phyloP scores from a whole-genome alignment of 2,797 vertebrate genomes.

The Gallinago stenura region DNA sequence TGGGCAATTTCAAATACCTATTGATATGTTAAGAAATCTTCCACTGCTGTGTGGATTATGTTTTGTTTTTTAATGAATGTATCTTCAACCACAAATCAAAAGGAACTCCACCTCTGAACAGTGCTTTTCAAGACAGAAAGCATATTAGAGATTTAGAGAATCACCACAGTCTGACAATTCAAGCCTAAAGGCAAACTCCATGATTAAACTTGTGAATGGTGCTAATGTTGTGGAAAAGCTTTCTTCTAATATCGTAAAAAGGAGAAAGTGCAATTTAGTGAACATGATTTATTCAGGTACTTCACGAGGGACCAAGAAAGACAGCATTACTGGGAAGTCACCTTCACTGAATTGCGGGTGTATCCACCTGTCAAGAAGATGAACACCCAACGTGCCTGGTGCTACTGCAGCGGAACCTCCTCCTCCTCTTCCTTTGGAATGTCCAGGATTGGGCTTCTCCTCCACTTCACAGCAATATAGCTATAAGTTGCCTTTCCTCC shows the following conservation, averaged over 20 bases:
- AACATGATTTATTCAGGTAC: not conserved
- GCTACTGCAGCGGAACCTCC: not conserved
- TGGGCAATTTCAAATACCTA: not conserved
- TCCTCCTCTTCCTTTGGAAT: not conserved
- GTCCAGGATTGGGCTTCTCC: not conserved
- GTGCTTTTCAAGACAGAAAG: not conserved
- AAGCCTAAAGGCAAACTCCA: not conserved
- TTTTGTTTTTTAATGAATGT: not conserved
- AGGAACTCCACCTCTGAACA: not conserved
- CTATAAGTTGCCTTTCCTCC: not conserved
- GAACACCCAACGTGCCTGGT: not conserved
- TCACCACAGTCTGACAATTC: not conserved
- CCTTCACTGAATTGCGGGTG: not conserved
- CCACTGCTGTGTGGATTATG: not conserved
- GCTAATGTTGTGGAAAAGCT: not conserved
- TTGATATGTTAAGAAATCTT: not conserved
- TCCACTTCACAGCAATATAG: not conserved
- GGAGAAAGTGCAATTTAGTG: not conserved
- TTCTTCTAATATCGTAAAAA: not conserved
- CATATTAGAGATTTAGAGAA: not conserved
- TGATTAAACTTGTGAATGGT: not conserved
- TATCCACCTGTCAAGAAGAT: not conserved
- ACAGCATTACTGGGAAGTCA: not conserved
- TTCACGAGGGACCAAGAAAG: not conserved
- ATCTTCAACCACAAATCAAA: not conserved